Base-by-base conservation (phyloP, 2,797 vertebrate genomes). In the Nothura maculosa region DNA sequence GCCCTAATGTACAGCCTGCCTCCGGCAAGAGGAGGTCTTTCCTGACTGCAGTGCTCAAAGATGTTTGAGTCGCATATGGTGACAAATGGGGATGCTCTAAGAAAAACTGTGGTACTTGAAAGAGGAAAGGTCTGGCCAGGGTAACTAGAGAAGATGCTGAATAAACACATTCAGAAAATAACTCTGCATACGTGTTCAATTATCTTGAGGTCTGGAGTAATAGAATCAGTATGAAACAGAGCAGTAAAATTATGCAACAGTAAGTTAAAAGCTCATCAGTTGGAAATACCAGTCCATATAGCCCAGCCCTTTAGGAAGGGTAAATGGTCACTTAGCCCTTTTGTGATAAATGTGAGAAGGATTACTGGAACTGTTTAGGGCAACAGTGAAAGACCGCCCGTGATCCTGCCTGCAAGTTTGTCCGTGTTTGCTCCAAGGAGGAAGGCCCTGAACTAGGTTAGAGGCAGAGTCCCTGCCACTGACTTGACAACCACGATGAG, bases 1-100 rank as follows among this genome's bases (percentile, higher is more conserved):
- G 38, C 15, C 24, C 17, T 25, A 5, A 21, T 0, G 0, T 24
- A 40, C 24, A 36, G 42, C 60, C 30, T 2, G 1, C 42, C 58
- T 69, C 38, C 48, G 40, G 69, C 42, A 54, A 0, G 6, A 38
- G 27, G 21, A 48, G 19, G 3, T 34, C 36, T 66, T n/a, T 76
- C 16, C 50, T 61, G 58, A 2, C 58, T 40, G 12, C 62, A 64
- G 7, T 1, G 4, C 16, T 43, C 36, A 32, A 54, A 55, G 77
- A 12, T 30, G 21, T 36, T 48, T 40, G 27, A 38, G 5, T 47
- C 27, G 2, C 50, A 69, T 57, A 34, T 25, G 30, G 28, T 70
- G 69, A 40, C 45, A 32, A 43, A 48, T 6, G 24, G 4, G 4
- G 7, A 4, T 75, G 34, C 63, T 45, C 34, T 48, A 32, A 43